A percentile compares a stretch with the other conserved stretches of the same genome.
These are phyloP conservation scores for Protaetia brevitarsis DNA, from an alignment of 1,140 invertebrate genomes.

Conservation along the genomic window DNA sequence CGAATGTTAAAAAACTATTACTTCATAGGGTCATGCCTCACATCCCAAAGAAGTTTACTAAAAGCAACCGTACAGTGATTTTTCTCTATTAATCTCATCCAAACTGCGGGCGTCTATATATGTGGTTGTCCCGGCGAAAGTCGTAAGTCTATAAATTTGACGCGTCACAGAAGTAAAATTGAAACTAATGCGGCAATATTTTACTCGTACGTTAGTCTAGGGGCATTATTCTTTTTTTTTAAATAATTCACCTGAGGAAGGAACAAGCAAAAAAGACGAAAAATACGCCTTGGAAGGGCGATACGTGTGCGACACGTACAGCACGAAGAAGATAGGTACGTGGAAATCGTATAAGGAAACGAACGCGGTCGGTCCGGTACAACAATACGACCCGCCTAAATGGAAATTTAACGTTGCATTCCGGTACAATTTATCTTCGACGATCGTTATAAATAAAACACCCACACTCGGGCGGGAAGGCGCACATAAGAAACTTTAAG, in stretches of 20 bases:
- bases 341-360: no score
- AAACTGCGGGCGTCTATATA: neutral
- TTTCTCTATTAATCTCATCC: neutral
- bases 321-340: no score
- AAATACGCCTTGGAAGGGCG: no score
- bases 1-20: no score
- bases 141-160: slow-evolving; percentile 13
- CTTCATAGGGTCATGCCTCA: no score
- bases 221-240: neutral
- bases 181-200: neutral
- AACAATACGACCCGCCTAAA: neutral
- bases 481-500: neutral
- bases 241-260: neutral
- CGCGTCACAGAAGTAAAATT: slow-evolving; percentile 2
- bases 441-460: slow-evolving; percentile 8
- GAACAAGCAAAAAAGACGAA: no score
- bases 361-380: no score
- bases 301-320: no score
- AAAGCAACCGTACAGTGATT: neutral
- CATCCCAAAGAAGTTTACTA: no score
- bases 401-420: neutral
- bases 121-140: neutral
- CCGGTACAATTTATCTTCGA: slow-evolving; percentile 1
- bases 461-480: neutral
- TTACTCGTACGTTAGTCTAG: neutral